Conservation (phyloP, 64 coral and sea anemone species). For the Montipora cactus region DNA sequence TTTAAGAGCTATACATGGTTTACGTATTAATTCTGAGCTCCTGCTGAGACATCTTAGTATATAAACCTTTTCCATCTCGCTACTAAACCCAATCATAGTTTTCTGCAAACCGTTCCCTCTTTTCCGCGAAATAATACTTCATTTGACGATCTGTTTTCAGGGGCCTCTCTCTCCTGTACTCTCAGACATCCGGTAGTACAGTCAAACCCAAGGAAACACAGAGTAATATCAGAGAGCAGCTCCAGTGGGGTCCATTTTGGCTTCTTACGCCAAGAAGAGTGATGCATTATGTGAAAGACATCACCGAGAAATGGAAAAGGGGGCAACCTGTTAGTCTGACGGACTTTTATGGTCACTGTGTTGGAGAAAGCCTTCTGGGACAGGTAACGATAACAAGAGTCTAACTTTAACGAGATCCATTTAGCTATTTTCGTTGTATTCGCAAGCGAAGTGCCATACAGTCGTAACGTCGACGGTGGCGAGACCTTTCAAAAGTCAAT, state of each 20-base stretch:
- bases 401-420: too few species aligned
- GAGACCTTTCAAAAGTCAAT: too few species aligned
- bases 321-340: conserved; percentile 67
- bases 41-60: neutral
- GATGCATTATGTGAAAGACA: conserved; percentile 31
- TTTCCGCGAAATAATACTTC: neutral
- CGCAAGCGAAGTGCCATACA: too few species aligned
- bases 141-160: neutral
- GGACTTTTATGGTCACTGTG: conserved; percentile 66
- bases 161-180: conserved; percentile 66
- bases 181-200: conserved; percentile 36
- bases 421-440: too few species aligned
- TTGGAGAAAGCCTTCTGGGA: conserved; percentile 63
- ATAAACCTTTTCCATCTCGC: too few species aligned
- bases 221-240: conserved; percentile 33
- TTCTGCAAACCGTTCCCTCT: too few species aligned
- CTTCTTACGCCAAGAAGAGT: conserved; percentile 57
- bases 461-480: too few species aligned
- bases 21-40: neutral
- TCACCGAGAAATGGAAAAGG: conserved; percentile 46
- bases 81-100: too few species aligned
- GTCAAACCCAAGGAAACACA: conserved; percentile 27
- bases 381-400: conserved; percentile 5
- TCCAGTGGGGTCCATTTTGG: conserved; percentile 37
- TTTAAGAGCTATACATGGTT: too few species aligned